Evolutionary conservation across 2,797 vertebrate species (phyloP).

Genomic region (Microctenopoma lineatum): DNA sequence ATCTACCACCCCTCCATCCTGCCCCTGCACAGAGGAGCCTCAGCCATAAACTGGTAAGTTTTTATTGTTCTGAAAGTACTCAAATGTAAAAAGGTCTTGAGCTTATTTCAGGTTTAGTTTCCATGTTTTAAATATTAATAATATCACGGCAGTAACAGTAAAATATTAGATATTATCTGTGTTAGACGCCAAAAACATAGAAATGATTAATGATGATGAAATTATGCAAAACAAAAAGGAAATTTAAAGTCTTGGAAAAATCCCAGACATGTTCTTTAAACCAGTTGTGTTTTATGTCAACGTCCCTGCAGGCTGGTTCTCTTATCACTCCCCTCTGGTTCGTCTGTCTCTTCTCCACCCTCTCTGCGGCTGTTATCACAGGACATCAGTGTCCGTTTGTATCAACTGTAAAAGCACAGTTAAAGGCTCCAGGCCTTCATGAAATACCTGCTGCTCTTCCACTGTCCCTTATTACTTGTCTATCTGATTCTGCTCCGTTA

Average conservation of each 20-base stretch:
- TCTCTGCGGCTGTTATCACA: neutral
- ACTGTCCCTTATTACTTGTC: conserved; percentile 1
- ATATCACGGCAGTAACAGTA: no score
- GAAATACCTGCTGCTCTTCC: no score
- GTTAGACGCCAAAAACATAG: no score
- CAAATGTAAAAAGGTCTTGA: no score
- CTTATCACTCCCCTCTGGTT: conserved; percentile 29
- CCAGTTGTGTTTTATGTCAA: conserved; percentile 23
- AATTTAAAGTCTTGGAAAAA: no score
- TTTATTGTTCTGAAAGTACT: no score
- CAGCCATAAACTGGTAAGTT: conserved; percentile 92
- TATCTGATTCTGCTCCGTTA: conserved; percentile 13
- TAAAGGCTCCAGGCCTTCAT: no score
- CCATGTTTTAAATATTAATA: no score
- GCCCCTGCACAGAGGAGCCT: conserved; percentile 89
- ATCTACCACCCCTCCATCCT: conserved; percentile 92
- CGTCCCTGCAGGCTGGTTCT: conserved; percentile 1
- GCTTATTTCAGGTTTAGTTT: no score
- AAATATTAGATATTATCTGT: no score
- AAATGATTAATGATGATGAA: no score
- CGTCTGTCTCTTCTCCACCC: conserved; percentile 31
- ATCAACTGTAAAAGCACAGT: neutral
- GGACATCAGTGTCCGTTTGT: conserved; percentile 1
- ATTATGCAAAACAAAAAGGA: no score
- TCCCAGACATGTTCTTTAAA: conserved; percentile 6